Conservation (phyloP, 2,113 vertebrate species). For the Seriola rivoliana region DNA sequence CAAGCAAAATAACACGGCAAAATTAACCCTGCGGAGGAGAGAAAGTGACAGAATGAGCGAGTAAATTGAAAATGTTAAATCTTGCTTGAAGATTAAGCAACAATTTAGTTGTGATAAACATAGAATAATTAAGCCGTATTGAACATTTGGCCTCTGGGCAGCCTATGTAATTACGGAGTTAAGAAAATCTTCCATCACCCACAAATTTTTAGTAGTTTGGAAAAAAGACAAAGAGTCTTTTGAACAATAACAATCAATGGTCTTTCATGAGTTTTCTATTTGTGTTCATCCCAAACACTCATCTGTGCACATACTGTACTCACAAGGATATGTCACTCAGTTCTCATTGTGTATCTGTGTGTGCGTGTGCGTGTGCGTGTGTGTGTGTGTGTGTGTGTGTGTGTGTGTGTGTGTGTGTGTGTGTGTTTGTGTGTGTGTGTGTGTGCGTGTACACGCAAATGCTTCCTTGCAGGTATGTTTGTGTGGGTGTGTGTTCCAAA, state of each 20-base stretch:
- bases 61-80: neutral
- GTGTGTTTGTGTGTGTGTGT: slow-evolving; percentile 28
- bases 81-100: slow-evolving; percentile 27
- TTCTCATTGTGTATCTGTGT: slow-evolving; percentile 23
- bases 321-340: slow-evolving; percentile 57
- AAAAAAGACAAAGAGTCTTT: slow-evolving; percentile 32
- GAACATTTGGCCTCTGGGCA: slow-evolving; percentile 20
- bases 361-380: slow-evolving; percentile 19
- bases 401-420: neutral
- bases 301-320: slow-evolving; percentile 49
- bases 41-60: neutral
- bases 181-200: slow-evolving; percentile 39
- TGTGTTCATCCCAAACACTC: slow-evolving; percentile 40
- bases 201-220: slow-evolving; percentile 21
- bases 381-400: slow-evolving; percentile 17
- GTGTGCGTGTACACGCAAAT: neutral
- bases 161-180: slow-evolving; percentile 12
- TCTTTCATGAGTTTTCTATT: slow-evolving; percentile 46
- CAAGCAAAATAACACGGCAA: neutral
- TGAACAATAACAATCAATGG: slow-evolving; percentile 47
- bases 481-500: slow-evolving; percentile 57
- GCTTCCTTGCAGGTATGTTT: slow-evolving; percentile 58
- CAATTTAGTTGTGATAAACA: slow-evolving; percentile 9
- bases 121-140: neutral
- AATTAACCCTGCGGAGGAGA: neutral